A percentile compares a stretch with the other conserved stretches of the same genome.
Conservation (phyloP, 2,888 invertebrate genomes). For the Rosalia funebris region DNA sequence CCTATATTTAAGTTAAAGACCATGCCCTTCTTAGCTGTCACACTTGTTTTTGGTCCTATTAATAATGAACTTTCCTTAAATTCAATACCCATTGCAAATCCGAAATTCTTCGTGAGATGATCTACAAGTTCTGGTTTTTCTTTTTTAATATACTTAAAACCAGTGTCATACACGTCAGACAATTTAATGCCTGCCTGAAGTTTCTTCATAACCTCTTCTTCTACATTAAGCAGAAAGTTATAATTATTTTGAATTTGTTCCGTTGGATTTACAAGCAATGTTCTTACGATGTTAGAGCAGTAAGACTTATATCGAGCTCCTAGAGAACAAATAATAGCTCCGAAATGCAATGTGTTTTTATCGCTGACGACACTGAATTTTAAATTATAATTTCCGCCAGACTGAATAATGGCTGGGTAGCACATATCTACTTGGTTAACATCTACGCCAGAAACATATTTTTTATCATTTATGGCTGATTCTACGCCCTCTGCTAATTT, state of each 20-base stretch:
- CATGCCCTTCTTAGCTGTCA: slow-evolving; percentile 90
- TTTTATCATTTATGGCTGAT: slow-evolving; percentile 91
- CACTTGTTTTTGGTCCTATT: slow-evolving; percentile 89
- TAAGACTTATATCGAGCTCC: slow-evolving; percentile 97
- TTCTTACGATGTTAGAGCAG: slow-evolving; percentile 97
- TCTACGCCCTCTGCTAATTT: slow-evolving; percentile 96
- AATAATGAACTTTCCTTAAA: slow-evolving; percentile 95
- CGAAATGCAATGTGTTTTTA: slow-evolving; percentile 94
- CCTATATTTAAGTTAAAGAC: slow-evolving; percentile 96
- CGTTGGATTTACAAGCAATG: slow-evolving; percentile 93
- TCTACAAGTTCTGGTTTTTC: slow-evolving; percentile 87
- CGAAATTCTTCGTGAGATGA: slow-evolving; percentile 93
- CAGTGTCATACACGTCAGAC: slow-evolving; percentile 87
- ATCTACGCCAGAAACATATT: slow-evolving; percentile 92
- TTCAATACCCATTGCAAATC: slow-evolving; percentile 98
- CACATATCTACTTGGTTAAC: slow-evolving; percentile 93
- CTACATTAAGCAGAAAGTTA: slow-evolving; percentile 86
- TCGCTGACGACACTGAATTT: slow-evolving; percentile 97
- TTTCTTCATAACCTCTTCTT: slow-evolving; percentile 89
- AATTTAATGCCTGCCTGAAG: slow-evolving; percentile 85
- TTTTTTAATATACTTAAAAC: slow-evolving; percentile 82
- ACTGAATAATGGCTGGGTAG: slow-evolving; percentile 98
- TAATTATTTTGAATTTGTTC: slow-evolving; percentile 85
- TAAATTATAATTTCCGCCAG: slow-evolving; percentile 93
- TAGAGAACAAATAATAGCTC: slow-evolving; percentile 93